phyloP scores from a whole-genome alignment of 2,797 vertebrate genomes.

The Schizopygopsis pylzovi region DNA sequence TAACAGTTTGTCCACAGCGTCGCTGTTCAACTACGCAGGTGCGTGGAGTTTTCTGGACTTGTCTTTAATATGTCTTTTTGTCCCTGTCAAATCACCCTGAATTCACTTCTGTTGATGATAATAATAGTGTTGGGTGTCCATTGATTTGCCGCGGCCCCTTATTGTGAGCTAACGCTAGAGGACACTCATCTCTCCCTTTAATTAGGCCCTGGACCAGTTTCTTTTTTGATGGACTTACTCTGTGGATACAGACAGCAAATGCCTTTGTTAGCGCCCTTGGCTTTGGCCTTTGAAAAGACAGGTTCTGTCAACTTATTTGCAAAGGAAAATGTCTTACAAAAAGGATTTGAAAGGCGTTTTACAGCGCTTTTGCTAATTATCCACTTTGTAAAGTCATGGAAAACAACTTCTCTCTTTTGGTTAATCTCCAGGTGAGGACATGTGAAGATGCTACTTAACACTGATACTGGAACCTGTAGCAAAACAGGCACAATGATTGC shows the following conservation, averaged over 20 bases:
- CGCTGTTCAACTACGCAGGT: constrained; percentile 68
- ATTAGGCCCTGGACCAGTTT: constrained; percentile 76
- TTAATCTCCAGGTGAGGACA: constrained; percentile 52
- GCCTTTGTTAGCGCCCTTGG: constrained; percentile 43
- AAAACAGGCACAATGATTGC: constrained; percentile 48
- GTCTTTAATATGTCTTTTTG: constrained; percentile 78
- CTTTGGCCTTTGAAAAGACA: constrained; percentile 42
- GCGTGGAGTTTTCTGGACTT: constrained; percentile 73
- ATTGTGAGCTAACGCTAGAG: constrained; percentile 76
- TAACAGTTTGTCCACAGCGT: constrained; percentile 24
- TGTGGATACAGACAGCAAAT: constrained; percentile 54
- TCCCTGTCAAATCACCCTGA: constrained; percentile 79
- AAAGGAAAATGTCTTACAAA: constrained; percentile 37
- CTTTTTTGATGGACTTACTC: constrained; percentile 72
- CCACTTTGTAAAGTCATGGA: constrained; percentile 46
- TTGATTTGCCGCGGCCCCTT: constrained; percentile 79
- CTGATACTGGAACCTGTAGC: constrained; percentile 48
- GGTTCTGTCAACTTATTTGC: constrained; percentile 48
- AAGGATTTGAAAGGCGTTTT: constrained; percentile 26
- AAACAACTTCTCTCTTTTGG: constrained; percentile 51
- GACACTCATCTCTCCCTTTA: constrained; percentile 78
- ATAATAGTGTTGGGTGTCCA: constrained; percentile 77
- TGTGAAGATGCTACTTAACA: constrained; percentile 52
- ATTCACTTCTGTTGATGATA: constrained; percentile 68
- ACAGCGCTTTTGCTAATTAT: constrained; percentile 49